Evolutionary conservation across 2,113 vertebrate species (phyloP), one percentile per base, ranked within the genome.

Genomic region (Noturus placidus): DNA sequence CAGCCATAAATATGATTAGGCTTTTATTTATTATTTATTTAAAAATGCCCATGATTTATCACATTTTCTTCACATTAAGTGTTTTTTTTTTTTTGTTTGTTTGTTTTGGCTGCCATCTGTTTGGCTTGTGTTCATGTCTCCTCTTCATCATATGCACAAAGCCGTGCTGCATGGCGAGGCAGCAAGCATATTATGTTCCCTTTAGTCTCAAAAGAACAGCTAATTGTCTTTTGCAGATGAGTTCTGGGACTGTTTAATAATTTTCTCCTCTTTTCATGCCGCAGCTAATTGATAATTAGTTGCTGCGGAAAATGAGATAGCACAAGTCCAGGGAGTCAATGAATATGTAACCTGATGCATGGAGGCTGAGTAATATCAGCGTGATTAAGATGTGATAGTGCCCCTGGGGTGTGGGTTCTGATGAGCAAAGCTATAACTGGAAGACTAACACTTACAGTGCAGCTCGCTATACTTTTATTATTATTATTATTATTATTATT

Each of bases 271-370:
- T 86, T 74, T 81, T 54, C 69, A 78, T 57, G 78, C 86, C 56
- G 54, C 59, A 25, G 65, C 74, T 88, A 90, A 89, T 88, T 90
- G 82, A 89, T 90, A 90, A 90, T 91, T 91, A 89, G 88, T 56
- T 77, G n/a, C 80, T 84, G 87, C 42, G 52, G 85, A 87, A 78
- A 89, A 85, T 86, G 72, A 87, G 72, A 80, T 72, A 69, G 77
- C 35, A 8, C 27, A 67, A 88, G 79, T 86, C 70, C 76, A 22
- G 50, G 25, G 30, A 82, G 67, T 69, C 76, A 84, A 87, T 87
- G 13, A 86, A 70, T 84, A 83, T 88, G 86, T 72, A 83, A 88
- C 90, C 85, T 86, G 85, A 84, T 86, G 74, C 88, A 74, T 86
- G 85, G 52, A 79, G 86, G 72, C 85, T 88, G 81, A 46, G 27